phyloP scores from a whole-genome alignment of 2,888 invertebrate genomes.

The Ashinkailepas kermadecensis region DNA sequence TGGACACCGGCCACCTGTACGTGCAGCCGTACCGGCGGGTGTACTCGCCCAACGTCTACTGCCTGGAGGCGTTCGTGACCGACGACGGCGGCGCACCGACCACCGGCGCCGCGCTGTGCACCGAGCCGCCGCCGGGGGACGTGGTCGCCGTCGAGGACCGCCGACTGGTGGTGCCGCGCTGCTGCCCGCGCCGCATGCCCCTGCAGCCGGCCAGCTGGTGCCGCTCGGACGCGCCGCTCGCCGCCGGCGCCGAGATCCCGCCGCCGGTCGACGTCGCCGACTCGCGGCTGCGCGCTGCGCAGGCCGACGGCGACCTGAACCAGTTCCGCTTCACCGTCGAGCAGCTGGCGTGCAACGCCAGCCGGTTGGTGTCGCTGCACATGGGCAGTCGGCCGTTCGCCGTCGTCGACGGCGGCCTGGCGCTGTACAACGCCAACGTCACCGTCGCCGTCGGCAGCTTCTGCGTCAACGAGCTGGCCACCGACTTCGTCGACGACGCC shows the following conservation, averaged over 20 bases:
- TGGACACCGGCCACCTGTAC: constrained; percentile 31
- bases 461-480: not conserved
- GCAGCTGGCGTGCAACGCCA: not conserved
- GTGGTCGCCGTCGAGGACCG: not conserved
- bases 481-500: not conserved
- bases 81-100: not conserved
- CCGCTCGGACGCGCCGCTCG: not conserved
- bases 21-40: constrained; percentile 30
- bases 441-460: not conserved
- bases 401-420: not conserved
- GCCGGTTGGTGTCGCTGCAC: not conserved
- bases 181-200: not conserved
- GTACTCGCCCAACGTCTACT: constrained; percentile 30
- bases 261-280: not conserved
- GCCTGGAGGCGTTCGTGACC: constrained; percentile 32
- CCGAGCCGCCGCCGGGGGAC: not conserved
- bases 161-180: not conserved
- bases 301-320: not conserved
- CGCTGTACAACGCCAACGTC: not conserved
- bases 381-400: not conserved
- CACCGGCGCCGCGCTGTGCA: not conserved
- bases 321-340: not conserved
- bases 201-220: not conserved
- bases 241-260: not conserved
- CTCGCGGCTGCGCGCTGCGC: not conserved